These are phyloP conservation scores for Dinocampus coccinellae DNA, from an alignment of 2,888 invertebrate genomes.

Conservation along the genomic window DNA sequence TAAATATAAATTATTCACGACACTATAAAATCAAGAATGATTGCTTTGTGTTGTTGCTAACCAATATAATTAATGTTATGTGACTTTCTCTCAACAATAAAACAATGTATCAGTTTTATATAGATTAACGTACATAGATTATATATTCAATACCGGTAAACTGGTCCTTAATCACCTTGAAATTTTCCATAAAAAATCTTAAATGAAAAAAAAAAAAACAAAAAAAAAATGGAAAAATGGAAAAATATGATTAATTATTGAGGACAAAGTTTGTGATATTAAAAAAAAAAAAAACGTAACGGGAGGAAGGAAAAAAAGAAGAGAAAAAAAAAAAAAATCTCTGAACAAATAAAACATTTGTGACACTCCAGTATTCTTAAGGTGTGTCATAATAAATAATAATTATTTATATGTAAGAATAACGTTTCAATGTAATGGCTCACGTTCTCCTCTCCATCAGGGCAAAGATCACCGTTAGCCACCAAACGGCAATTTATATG, in stretches of 20 bases:
- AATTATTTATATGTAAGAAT: slow-evolving; percentile 3
- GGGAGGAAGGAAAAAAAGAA: no score
- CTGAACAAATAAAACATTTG: neutral
- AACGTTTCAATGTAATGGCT: neutral
- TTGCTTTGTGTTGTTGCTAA: neutral
- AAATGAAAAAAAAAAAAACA: no score
- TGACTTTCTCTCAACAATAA: neutral
- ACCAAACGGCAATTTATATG: slow-evolving; percentile 5
- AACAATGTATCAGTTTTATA: neutral
- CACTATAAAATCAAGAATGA: neutral
- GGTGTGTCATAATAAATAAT: slow-evolving; percentile 31
- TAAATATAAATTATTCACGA: neutral
- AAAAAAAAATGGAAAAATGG: no score
- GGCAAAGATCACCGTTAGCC: slow-evolving; percentile 3
- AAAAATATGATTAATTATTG: neutral
- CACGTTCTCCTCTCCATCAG: neutral
- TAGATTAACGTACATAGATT: neutral
- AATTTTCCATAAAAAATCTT: neutral
- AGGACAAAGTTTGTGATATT: neutral
- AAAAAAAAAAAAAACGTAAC: neutral
- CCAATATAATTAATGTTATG: neutral
- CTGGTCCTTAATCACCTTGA: neutral
- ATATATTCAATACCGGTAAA: neutral
- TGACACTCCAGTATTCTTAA: slow-evolving; percentile 25
- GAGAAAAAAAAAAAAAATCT: no score